Base-by-base conservation (phyloP, 2,888 invertebrate species). In the Doris montereyensis region DNA sequence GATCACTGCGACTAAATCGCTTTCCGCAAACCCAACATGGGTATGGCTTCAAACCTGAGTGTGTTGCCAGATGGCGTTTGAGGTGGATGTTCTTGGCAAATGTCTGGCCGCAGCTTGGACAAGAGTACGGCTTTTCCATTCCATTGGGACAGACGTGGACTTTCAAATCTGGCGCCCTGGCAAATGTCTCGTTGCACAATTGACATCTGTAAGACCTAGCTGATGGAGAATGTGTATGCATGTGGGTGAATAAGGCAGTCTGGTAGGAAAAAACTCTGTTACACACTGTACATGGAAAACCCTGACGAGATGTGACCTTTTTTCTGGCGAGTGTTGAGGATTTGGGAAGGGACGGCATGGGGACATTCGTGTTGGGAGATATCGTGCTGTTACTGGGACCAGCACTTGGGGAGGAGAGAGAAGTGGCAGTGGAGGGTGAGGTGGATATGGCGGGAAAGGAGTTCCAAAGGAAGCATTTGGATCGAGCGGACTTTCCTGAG, bases 31-130 rank as follows among this genome's bases (percentile, higher is more conserved):
- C 76, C 70, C 83, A 81, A 70, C 87, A 87, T 28, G 79, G 79
- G 52, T 86, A 86, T 1, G 86, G 87, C 72, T 86, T 87, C 21
- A 84, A 81, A 0, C 87, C 86, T 0, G 86, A 85, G 81, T 87
- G 87, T 21, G 86, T 86, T 28, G 84, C 82, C 67, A 86, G 76
- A 74, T 87, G 87, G 21, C 86, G 83, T 65, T 86, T 86, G n/a
- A 87, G 82, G 74, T 87, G 86, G 58, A 86, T 85, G 76, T 86
- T 86, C 74, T 86, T 86, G 17, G 86, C 84, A 76, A 87, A 87
- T 17, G 84, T 82, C 62, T 85, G 84, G 4, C 84, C 85, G 77
- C 87, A 87, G n/a, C 82, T 83, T 0, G 83, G 81, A 71, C 87
- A 87, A 10, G 80, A 80, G 78, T 85, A 87, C 13, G 87, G 86